Base-by-base conservation (phyloP, 1,140 invertebrate genomes). In the Orussus abietinus region DNA sequence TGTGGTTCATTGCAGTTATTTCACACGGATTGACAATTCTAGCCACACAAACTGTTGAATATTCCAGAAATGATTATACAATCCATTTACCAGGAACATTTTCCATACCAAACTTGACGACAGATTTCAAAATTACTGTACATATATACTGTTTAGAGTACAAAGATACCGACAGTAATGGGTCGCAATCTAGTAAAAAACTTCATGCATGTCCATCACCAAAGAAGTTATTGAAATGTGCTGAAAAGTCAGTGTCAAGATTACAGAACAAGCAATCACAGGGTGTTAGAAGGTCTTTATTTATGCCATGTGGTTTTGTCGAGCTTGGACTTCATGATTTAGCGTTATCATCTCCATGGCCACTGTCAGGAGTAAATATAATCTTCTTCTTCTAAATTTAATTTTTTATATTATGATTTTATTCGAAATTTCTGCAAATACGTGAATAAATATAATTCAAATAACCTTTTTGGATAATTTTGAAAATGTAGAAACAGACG, bases 1-100 rank as follows among this genome's bases (percentile, higher is more conserved):
- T 62, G 29, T 65, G 59, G 59, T 65, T 61, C 35, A 40, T 72
- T 0, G 43, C 65, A 0, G 48, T 64, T 0, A 30, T 70, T 2
- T 48, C 37, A 3, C 51, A 64, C 28, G 65, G 55, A 25, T 45
- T 47, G 0, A 49, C 36, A 29, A 55, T 71, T 3, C 57, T 62
- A 51, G 42, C 59, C 0, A 69, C 64, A 7, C 35, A 57, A 35
- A 55, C 66, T 5, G 13, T 64, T n/a, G 34, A 44, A 31, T 35
- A 50, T 43, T 34, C 45, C 7, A 37, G 35, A 41, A 31, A 53
- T 25, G 29, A 48, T 13, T 31, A 42, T 0, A 49, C 49, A 6
- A 42, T 72, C 3, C 28, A 41, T 13, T 51, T 69, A 13, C 34
- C 54, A 3, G 59, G 55, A 10, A 11, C 42, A n/a, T 41, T 71